Evolutionary conservation across 2,113 vertebrate species (phyloP), one percentile per base, ranked within the genome.

Genomic region (Dromaius novaehollandiae): DNA sequence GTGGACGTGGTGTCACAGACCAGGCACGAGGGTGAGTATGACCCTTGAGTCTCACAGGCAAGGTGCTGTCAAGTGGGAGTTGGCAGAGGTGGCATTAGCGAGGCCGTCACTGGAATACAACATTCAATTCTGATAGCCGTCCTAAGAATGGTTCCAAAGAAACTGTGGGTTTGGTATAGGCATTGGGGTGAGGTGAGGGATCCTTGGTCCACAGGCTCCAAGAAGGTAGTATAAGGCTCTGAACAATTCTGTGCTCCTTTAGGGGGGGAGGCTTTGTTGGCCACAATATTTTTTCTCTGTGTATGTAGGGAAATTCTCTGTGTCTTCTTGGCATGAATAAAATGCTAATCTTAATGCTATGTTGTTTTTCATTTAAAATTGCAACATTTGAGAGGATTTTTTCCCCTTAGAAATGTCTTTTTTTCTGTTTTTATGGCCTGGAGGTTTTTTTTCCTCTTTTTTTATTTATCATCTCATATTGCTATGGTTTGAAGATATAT

Each of bases 381-480:
- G 30, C 86, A 96, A 87, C 12, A 24, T 65, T 40, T 78, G 83
- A 94, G 69, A 69, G 30, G 5, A 21, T 42, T 60, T 87, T 73
- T 61, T 93, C 10, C 60, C 12, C 48, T 64, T 90, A 78, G 61
- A 63, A 96, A 85, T 36, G 26, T 85, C 6, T 3, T 89, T 95
- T 93, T 87, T 48, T 95, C 86, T 84, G 36, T 51, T 93, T 96
- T 92, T 95, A 71, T 89, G 88, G 76, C 86, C 95, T 55, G 69
- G 36, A 95, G 85, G 50, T 83, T 94, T 88, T 93, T 21, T 91
- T 38, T 85, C 84, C 75, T 80, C 64, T 85, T 56, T 95, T 95
- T 97, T 96, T 58, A 89, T 96, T 95, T 73, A 65, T 91, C 68
- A 65, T 95, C 61, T 95, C 56, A 61, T 93, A 96, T 77, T 84